A percentile compares a stretch with the other conserved stretches of the same genome.
These are phyloP conservation scores for Corydoras maculifer DNA, from an alignment of 2,113 vertebrate genomes.

Conservation along the genomic window DNA sequence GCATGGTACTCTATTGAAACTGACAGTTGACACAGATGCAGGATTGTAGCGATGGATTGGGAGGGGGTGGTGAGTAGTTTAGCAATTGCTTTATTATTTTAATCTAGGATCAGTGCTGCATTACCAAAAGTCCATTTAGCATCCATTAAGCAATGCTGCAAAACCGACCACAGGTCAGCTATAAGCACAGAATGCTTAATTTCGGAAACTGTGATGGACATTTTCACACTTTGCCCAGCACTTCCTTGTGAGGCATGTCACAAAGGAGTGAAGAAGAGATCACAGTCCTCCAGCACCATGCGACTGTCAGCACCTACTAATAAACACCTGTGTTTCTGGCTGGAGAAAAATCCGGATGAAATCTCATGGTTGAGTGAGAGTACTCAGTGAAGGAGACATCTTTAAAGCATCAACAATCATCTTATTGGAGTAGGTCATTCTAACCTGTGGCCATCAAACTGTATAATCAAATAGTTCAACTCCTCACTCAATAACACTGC, in stretches of 20 bases:
- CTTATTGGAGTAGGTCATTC: too few species aligned
- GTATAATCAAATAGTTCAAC: too few species aligned
- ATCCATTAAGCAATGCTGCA: constrained; percentile 1
- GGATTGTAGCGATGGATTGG: constrained; percentile 26
- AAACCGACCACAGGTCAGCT: constrained; percentile 4
- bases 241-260: constrained; percentile 32
- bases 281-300: constrained; percentile 32
- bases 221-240: constrained; percentile 48
- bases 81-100: neutral
- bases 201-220: constrained; percentile 39
- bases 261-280: constrained; percentile 53
- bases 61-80: neutral
- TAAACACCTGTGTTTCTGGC: constrained; percentile 38
- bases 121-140: too few species aligned
- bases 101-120: constrained; percentile 3
- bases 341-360: constrained; percentile 6
- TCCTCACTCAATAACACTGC: too few species aligned
- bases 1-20: neutral
- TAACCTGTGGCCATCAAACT: too few species aligned
- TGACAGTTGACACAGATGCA: constrained; percentile 49
- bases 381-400: constrained; percentile 5
- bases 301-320: constrained; percentile 35
- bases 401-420: neutral
- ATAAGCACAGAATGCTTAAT: neutral
- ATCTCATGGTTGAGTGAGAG: constrained; percentile 9